Base-by-base conservation (phyloP, 2,888 invertebrate species). In the Meghimatium bilineatum region DNA sequence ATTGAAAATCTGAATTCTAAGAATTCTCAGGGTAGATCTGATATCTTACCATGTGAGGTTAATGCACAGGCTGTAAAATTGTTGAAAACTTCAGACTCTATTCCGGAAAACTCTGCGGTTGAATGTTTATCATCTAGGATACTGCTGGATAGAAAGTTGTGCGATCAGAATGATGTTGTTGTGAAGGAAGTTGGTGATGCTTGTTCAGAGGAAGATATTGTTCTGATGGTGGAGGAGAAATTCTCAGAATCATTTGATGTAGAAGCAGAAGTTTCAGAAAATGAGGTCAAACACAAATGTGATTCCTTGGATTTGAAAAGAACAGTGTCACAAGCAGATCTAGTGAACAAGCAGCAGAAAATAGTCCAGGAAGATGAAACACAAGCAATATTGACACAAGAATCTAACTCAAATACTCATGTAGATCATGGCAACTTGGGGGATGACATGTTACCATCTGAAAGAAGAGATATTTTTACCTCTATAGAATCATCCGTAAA, bases 21-120 rank as follows among this genome's bases (percentile, higher is more conserved):
- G 29, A 49, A 29, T 49, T 74, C 49, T 14, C n/a, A 1, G 49
- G 72, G 17, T n/a, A 74, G 29, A 44, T 49, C 49, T 49, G 49
- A 74, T 49, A n/a, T 17, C 36, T 38, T 72, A 14, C 12, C 71
- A 38, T 44, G 44, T 72, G 29, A 74, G 14, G 17, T 29, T 56
- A 56, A 17, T 34, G 8, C 66, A 77, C 6, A 1, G 32, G 32
- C 49, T 44, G 1, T 56, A 12, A 49, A 49, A 32, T n/a, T 29
- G 23, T 49, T 75, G 32, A 29, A 63, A 36, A 26, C 14, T 12
- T 63, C 63, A 52, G 23, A 77, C 23, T 66, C 60, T n/a, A 17
- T 20, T 26, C 60, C 38, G 66, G 82, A 76, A 67, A 76, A 82
- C 36, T 83, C 78, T 52, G 78, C 78, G 17, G 29, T 82, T 32